Base-by-base conservation (phyloP, 2,797 vertebrate species). In the Falco cherrug region DNA sequence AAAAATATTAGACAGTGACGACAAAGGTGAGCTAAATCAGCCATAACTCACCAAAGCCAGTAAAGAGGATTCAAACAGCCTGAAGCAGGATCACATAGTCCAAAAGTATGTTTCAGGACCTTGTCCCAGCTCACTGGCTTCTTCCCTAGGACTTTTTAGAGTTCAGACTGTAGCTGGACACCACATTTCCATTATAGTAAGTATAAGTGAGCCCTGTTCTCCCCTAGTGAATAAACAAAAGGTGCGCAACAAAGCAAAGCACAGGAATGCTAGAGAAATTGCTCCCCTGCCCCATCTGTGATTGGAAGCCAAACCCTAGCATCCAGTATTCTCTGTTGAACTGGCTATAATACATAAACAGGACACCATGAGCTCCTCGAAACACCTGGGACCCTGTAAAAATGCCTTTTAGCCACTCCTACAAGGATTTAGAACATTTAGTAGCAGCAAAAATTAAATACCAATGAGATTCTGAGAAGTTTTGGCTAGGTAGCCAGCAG, bases 321-420 rank as follows among this genome's bases (percentile, higher is more conserved):
- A 81, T 59, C 33, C 20, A 48, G 6, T 26, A n/a, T 37, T 73
- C 31, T 64, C 54, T 6, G 3, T 7, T 78, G 33, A 81, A 28
- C 51, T 25, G 35, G 16, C 43, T 76, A 33, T 4, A 7, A 25
- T 4, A 31, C 4, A n/a, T 0, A 0, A 61, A 51, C 0, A 71
- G 39, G 33, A 60, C 11, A 69, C 43, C n/a, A 31, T 35, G 45
- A 90, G 67, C 37, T 82, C 13, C 28, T 16, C 18, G 16, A 21
- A 53, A 59, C 25, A 94, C 39, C 13, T 77, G 37, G 70, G 59
- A 64, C 68, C 18, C 39, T 71, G 29, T n/a, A 79, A 48, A 91
- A 86, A 69, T 5, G 28, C 9, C 50, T 41, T 76, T 84, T 14
- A 75, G 41, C 33, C 21, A n/a, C 63, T 87, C 18, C 74, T 84